phyloP scores from a whole-genome alignment of 1,140 invertebrate species.

The Pseudomyrmex sp. region DNA sequence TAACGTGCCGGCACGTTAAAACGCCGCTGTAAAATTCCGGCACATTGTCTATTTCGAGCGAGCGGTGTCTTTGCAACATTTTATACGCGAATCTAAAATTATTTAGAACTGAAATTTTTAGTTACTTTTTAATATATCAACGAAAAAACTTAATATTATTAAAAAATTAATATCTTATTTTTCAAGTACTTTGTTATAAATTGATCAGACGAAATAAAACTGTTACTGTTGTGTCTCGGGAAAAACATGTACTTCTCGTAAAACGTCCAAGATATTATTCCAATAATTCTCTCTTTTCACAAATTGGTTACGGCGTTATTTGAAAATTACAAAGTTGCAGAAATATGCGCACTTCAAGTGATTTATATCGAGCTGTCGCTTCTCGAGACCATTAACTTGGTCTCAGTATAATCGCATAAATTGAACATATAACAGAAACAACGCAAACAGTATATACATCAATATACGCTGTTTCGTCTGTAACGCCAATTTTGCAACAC shows the following conservation, averaged over 20 bases:
- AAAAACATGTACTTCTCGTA: background rate
- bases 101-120: too few relatives aligned
- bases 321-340: background rate
- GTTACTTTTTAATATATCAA: background rate
- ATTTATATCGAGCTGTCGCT: constrained; percentile 12
- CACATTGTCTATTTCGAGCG: constrained; percentile 81
- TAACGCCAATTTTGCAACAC: background rate
- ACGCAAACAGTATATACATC: background rate
- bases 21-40: constrained; percentile 74
- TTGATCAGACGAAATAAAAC: too few relatives aligned
- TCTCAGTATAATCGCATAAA: constrained; percentile 8
- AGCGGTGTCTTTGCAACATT: constrained; percentile 39
- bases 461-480: background rate
- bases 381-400: constrained; percentile 3
- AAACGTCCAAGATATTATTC: background rate
- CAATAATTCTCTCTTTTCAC: background rate
- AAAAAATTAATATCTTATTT: background rate
- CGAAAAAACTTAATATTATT: background rate
- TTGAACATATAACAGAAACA: constrained; percentile 19
- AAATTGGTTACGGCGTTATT: background rate
- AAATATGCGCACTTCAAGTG: constrained; percentile 5
- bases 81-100: background rate
- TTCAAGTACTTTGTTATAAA: background rate
- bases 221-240: background rate
- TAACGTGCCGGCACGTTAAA: constrained; percentile 67